Evolutionary conservation across 2,888 invertebrate genomes (phyloP).

Genomic region (Fissipunctia ypsillon): DNA sequence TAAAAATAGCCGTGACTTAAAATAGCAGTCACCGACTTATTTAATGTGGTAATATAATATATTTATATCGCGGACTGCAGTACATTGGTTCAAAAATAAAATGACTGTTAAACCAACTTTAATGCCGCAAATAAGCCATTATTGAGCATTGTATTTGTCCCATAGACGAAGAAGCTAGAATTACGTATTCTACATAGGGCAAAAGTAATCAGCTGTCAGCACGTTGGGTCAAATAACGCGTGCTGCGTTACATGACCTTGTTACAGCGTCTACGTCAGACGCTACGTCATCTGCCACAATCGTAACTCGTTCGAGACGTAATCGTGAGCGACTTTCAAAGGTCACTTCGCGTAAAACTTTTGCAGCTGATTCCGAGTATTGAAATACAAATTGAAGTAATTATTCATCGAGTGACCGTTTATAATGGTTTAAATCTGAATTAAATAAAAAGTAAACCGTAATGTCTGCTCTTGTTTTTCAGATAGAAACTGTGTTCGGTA

Average conservation of each 20-base stretch:
- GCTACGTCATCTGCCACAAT: constrained; percentile 52
- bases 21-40: constrained; percentile 2
- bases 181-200: constrained; percentile 13
- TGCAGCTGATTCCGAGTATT: constrained; percentile 14
- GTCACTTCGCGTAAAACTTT: constrained; percentile 53
- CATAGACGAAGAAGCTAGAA: constrained; percentile 6
- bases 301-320: constrained; percentile 43
- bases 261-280: constrained; percentile 35
- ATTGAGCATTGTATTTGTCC: constrained; percentile 4
- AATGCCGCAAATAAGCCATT: background rate
- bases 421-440: constrained; percentile 2
- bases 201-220: constrained; percentile 34
- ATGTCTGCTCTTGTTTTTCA: constrained; percentile 10
- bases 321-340: constrained; percentile 51
- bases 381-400: constrained; percentile 13
- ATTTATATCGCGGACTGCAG: background rate
- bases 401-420: background rate
- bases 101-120: background rate
- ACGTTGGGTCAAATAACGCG: constrained; percentile 39
- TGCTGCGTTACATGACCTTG: constrained; percentile 60
- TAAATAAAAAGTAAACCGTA: constrained; percentile 20
- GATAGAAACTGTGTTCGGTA: constrained; percentile 3
- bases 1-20: constrained; percentile 25
- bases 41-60: background rate
- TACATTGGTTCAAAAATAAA: constrained; percentile 6